Conservation (phyloP, 2,888 invertebrate genomes). For the Drosophila affinis region DNA sequence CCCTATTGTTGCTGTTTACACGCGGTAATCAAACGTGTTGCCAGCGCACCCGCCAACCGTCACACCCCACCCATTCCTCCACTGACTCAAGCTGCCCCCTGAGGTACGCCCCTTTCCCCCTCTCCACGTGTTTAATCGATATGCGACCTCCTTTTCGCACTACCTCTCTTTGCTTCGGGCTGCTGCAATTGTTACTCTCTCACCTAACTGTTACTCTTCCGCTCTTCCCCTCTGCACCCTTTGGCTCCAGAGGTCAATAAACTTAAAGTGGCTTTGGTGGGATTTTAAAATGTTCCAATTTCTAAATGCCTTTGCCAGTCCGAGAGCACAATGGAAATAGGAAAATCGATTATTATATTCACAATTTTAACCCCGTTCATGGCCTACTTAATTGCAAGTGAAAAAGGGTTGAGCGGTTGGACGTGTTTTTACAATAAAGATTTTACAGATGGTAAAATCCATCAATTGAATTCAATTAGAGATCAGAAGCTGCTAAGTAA, state of each 20-base stretch:
- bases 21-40: constrained; percentile 81
- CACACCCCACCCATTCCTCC: background rate
- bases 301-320: constrained; percentile 10
- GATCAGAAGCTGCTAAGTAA: too few species aligned
- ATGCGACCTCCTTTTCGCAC: constrained; percentile 40
- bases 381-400: constrained; percentile 66
- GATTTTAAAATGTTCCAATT: constrained; percentile 49
- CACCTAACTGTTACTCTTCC: background rate
- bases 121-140: constrained; percentile 73
- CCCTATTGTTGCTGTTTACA: constrained; percentile 77
- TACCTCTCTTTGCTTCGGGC: constrained; percentile 14
- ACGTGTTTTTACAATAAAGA: too few species aligned
- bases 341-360: constrained; percentile 65
- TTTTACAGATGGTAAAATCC: too few species aligned
- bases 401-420: constrained; percentile 9
- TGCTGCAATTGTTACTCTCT: constrained; percentile 50
- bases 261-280: constrained; percentile 61
- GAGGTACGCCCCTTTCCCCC: constrained; percentile 1
- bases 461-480: too few species aligned
- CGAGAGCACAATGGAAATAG: constrained; percentile 19
- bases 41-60: constrained; percentile 44
- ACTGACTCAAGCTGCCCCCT: background rate
- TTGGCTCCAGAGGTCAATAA: constrained; percentile 66
- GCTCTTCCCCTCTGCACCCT: background rate
- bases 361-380: constrained; percentile 38